Percentiles rank a stretch among this genome's conserved stretches.
These are phyloP conservation scores for Geococcyx californianus DNA, from an alignment of 2,113 vertebrate genomes.

Conservation along the genomic window DNA sequence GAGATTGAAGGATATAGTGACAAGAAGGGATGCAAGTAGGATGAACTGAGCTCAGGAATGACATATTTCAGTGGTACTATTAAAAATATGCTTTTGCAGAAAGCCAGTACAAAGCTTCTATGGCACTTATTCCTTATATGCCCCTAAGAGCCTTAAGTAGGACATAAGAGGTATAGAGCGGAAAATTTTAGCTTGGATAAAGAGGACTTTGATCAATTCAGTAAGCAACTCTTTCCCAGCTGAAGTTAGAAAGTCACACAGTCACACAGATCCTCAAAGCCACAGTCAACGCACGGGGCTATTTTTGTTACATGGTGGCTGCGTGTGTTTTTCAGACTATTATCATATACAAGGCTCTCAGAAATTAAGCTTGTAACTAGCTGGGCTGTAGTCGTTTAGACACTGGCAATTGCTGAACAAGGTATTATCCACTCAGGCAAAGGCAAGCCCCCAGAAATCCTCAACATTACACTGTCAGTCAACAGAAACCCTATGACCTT, in stretches of 20 bases:
- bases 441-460: neutral
- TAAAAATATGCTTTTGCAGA: neutral
- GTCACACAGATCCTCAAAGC: accelerated
- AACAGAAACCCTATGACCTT: accelerated
- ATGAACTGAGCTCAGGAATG: constrained; percentile 8
- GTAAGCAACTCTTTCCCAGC: neutral
- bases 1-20: constrained; percentile 52
- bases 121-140: neutral
- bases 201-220: neutral
- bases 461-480: neutral
- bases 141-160: neutral
- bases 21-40: neutral
- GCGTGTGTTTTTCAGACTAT: neutral
- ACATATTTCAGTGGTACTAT: neutral
- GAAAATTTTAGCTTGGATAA: neutral
- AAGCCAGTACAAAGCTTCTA: neutral
- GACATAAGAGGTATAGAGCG: neutral
- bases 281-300: neutral
- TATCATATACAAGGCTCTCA: neutral
- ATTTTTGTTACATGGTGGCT: neutral
- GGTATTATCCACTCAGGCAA: neutral
- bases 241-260: neutral
- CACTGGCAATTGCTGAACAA: neutral
- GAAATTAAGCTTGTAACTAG: neutral
- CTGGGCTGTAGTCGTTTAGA: neutral